Evolutionary conservation across 1,140 invertebrate genomes (phyloP).

Genomic region (Cotesia chilonis): DNA sequence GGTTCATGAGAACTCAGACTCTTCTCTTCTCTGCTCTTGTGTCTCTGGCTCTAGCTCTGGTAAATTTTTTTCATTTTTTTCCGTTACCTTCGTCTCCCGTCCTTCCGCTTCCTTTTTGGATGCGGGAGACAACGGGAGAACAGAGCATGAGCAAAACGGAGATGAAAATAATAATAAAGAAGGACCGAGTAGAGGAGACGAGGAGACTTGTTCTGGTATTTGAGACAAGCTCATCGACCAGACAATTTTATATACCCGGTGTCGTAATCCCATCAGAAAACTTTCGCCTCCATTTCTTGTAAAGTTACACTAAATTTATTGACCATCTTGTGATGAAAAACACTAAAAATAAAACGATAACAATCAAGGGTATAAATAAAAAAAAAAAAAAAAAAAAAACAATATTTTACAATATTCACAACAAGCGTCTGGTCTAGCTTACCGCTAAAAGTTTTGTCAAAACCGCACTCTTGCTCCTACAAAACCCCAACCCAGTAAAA

Average conservation of each 20-base stretch:
- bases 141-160: no score
- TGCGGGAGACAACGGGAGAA: not conserved
- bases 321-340: conserved; percentile 4
- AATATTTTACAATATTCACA: no score
- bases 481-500: no score
- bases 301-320: not conserved
- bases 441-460: not conserved
- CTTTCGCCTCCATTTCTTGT: conserved; percentile 12
- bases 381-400: not conserved
- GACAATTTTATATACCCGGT: conserved; percentile 30
- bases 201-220: conserved; percentile 13
- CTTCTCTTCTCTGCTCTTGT: conserved; percentile 22
- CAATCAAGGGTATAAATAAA: not conserved
- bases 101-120: conserved; percentile 30
- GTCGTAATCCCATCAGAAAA: conserved; percentile 25
- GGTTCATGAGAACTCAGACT: conserved; percentile 30
- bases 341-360: not conserved
- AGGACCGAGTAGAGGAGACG: not conserved
- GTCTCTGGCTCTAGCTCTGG: not conserved
- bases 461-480: not conserved
- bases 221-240: conserved; percentile 23
- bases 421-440: no score
- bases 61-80: conserved; percentile 24
- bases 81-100: not conserved
- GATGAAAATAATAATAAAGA: not conserved